Evolutionary conservation across 1,140 invertebrate species (phyloP), one percentile per base, ranked within the genome.

Genomic region (Geopemphigus sp.): DNA sequence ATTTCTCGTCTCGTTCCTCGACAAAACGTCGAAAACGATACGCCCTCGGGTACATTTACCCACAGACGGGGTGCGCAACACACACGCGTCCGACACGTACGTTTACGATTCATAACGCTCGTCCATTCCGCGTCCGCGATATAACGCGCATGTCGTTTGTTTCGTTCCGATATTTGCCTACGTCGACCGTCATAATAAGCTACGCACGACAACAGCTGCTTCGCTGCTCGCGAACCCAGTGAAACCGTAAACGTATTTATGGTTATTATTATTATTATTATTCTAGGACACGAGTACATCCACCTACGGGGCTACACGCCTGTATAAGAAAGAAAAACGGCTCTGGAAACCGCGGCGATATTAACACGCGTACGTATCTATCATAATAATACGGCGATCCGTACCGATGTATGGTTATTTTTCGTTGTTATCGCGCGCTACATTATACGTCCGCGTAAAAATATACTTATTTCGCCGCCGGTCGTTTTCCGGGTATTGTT

Each of bases 131-230:
- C 26, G 14, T 39, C 24, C 26, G 14, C 15, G 26, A 6, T n/a
- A n/a, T n/a, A n/a, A n/a, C 5, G 26, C 24, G n/a, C 19, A 15
- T 15, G 26, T 22, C 24, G 15, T 26, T 26, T 6, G 59, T 61
- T 59, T 61, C 59, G 59, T 61, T 61, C 24, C 59, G 59, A 61
- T 61, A 61, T 61, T 26, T 26, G 24, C 24, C 59, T 61, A 8
- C 17, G 17, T 24, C 24, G 17, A 61, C 24, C 59, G 14, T 61
- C 26, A 26, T 24, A 61, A 61, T 26, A 29, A 24, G n/a, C n/a
- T n/a, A 24, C 59, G 6, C 15, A 24, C 59, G 15, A n/a, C n/a
- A n/a, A n/a, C n/a, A n/a, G n/a, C n/a, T n/a, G n/a, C n/a, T n/a
- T n/a, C n/a, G n/a, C n/a, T n/a, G n/a, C n/a, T n/a, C n/a, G n/a